Evolutionary conservation across 64 coral and sea anemone genomes (phyloP).

Genomic region (Orbicella faveolata): DNA sequence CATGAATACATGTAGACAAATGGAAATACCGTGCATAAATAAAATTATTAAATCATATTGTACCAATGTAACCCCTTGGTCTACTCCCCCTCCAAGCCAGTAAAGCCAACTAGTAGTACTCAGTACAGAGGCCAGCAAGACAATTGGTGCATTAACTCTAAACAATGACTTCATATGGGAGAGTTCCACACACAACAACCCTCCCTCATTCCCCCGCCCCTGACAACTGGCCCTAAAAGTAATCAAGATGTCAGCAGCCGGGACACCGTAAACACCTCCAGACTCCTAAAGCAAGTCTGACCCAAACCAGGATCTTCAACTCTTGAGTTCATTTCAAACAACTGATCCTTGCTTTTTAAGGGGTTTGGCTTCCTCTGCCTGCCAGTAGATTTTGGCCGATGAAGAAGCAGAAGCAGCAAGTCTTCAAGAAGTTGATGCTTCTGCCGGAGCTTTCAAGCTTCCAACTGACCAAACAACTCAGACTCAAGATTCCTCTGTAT

Average conservation of each 20-base stretch:
- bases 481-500: too few species aligned
- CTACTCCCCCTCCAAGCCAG: slow-evolving; percentile 35
- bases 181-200: neutral
- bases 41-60: neutral
- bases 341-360: slow-evolving; percentile 38
- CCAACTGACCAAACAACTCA: too few species aligned
- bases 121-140: slow-evolving; percentile 42
- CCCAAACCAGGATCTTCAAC: slow-evolving; percentile 24
- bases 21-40: neutral
- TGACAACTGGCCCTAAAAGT: neutral
- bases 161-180: slow-evolving; percentile 19
- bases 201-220: neutral
- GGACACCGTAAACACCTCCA: neutral
- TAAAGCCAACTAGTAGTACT: slow-evolving; percentile 35
- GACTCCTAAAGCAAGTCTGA: neutral
- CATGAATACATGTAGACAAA: neutral
- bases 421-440: too few species aligned
- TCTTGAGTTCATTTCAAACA: slow-evolving; percentile 32
- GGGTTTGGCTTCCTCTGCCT: slow-evolving; percentile 37
- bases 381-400: slow-evolving; percentile 4
- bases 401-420: too few species aligned
- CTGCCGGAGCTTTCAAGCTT: too few species aligned
- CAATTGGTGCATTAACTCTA: neutral
- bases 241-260: neutral
- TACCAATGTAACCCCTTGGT: too few species aligned